Base-by-base conservation (phyloP, 2,888 invertebrate genomes). In the Taphrorychus bicolor region DNA sequence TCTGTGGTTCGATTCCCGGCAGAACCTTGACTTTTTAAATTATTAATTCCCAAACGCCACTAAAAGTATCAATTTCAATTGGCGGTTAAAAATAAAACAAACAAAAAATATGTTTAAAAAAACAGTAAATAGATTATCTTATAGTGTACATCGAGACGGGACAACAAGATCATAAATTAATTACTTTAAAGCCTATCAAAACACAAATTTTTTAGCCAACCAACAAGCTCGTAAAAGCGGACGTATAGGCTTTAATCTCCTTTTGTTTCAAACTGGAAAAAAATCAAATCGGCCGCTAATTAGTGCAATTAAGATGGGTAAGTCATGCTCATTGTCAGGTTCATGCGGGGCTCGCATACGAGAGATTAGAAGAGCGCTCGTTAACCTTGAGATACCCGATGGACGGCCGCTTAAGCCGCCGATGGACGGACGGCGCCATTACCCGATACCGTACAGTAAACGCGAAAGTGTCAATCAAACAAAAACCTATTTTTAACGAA, bases 241-340 rank as follows among this genome's bases (percentile, higher is more conserved):
- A 32, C 32, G 32, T 11, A 11, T 11, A n/a, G 32, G 32, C 1
- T 3, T 32, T 32, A 32, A 32, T 32, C 32, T 32, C 32, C 32
- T 32, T 32, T 32, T 32, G 32, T 32, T 32, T 11, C 32, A 7
- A 32, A 32, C 9, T 32, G 11, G 32, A 32, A 32, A 32, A 48
- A 60, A 40, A 41, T 21, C 21, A 40, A 41, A 52, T 60, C 19
- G 19, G 14, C 57, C 21, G 21, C 52, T 52, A 54, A 61, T 42
- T 61, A 61, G 53, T 17, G 61, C 61, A 61, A 61, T 61, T 61
- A 61, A 14, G 61, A 61, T 54, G 61, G 45, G 61, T 23, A 61
- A 53, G 52, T 61, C 61, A 61, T 42, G 53, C 22, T 42, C 53
- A 61, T 53, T 61, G 54, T 54, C 61, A 60, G n/a, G 51, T 16